Base-by-base conservation (phyloP, 2,113 vertebrate species). In the Phyllopteryx taeniolatus region DNA sequence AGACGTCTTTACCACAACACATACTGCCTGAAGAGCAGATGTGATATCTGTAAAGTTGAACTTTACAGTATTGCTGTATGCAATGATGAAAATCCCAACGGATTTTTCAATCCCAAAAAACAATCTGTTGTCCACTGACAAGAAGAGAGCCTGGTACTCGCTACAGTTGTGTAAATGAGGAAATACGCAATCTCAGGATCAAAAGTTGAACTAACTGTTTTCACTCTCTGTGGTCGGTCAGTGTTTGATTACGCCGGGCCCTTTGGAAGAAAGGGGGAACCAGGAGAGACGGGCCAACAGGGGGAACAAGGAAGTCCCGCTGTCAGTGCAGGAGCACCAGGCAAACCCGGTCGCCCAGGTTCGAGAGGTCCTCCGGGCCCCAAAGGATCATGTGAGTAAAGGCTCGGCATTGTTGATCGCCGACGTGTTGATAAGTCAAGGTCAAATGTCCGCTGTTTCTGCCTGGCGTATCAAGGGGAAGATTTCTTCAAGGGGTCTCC, bases 271-370 rank as follows among this genome's bases (percentile, higher is more conserved):
- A 86, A 73, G 15, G 93, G 93, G 1, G 70, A 75, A 1, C 61
- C 54, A 14, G 93, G 93, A 81, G 72, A 73, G 2, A 91, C 86
- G 33, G 92, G 93, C 54, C 81, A 47, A 56, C 44, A 20, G 56
- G 93, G 93, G 0, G 89, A 88, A 22, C 60, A 76, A 61, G 93
- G 93, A 67, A 27, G 2, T 1, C 78, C 90, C 51, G 91, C 93
- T 57, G 19, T 74, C 49, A 35, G 2, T 0, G 31, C 74, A 47
- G 93, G 92, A 61, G 74, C 78, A 9, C 76, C 72, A 1, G 93
- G 93, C 0, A 0, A 2, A 2, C 42, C 62, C 7, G 93, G 93
- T 4, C 68, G 35, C 4, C 79, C 64, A 19, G 93, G 93, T 35
- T 0, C 1, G 11, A 59, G 0, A 4, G 92, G 93, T 5, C 81